Base-by-base conservation (phyloP, 1,140 invertebrate genomes). In the Drosophila virilis region DNA sequence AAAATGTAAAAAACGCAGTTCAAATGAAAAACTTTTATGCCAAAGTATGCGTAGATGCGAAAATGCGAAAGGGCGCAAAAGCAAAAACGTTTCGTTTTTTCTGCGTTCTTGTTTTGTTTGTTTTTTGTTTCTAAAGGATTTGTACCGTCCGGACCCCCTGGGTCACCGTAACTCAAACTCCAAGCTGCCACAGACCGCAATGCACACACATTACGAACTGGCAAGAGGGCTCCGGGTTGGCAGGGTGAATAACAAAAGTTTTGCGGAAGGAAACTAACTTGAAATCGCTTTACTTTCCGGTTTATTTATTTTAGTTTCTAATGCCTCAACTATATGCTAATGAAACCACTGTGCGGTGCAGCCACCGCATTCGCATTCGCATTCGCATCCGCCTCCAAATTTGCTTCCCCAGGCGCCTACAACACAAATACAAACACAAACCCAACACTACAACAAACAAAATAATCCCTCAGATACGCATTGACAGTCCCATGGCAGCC, bases 271-370 rank as follows among this genome's bases (percentile, higher is more conserved):
- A 81, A 68, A 68, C 62, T 61, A 83, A 89, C 79, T 89, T 71
- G 66, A 89, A 89, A 88, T 82, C 83, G 84, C 66, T 88, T 88
- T 83, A 88, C 84, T 80, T 88, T 72, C 80, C 75, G 77, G 77
- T 83, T 88, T 88, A 88, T 89, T 89, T 88, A 88, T 83, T 83
- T 74, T 89, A 75, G 73, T 67, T 28, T 72, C 67, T 78, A 76
- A 78, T 78, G 67, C 67, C 48, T 72, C 70, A 80, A 80, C 80
- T 89, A 77, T 83, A 88, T 89, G 85, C 84, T 84, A 88, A 88
- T 88, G 85, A 88, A 88, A 80, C 80, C 84, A 80, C 70, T 52
- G 65, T 77, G 85, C 80, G 69, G 71, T 69, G 33, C 43, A 48
- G 50, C 38, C 42, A 46, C 57, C 13, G 17, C 57, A 13, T 33